These are phyloP conservation scores for Sphaeridia pumilis DNA, from an alignment of 2,888 invertebrate genomes.

Conservation along the genomic window DNA sequence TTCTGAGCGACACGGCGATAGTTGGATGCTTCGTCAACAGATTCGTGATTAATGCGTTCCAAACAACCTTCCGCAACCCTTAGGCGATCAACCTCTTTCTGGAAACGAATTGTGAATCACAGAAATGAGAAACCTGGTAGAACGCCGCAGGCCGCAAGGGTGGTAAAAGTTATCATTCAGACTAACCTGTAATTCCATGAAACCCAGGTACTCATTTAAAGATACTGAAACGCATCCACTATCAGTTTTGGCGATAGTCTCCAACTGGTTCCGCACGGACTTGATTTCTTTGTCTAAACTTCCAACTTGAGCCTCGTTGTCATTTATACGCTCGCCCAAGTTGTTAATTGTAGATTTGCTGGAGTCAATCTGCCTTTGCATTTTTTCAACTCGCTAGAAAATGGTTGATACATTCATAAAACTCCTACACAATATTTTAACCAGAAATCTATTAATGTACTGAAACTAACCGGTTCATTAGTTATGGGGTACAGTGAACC, in stretches of 20 bases:
- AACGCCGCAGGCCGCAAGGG: background rate
- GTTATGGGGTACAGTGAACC: slow-evolving; percentile 3
- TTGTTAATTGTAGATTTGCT: background rate
- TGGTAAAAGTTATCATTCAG: too few relatives aligned
- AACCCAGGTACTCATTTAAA: slow-evolving; percentile 8
- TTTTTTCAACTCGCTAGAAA: slow-evolving; percentile 12
- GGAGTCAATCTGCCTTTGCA: slow-evolving; percentile 12
- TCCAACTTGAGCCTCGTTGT: background rate
- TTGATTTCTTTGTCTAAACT: background rate
- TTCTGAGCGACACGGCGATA: slow-evolving; percentile 4
- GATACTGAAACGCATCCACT: slow-evolving; percentile 6
- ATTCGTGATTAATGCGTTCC: background rate
- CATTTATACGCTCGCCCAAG: background rate
- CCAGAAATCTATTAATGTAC: background rate
- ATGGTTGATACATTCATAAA: slow-evolving; percentile 4
- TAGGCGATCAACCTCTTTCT: slow-evolving; percentile 2
- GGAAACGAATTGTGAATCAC: background rate
- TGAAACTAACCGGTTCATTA: slow-evolving; percentile 8
- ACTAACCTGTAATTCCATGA: slow-evolving; percentile 16
- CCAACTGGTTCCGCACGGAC: slow-evolving; percentile 1
- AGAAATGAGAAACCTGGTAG: background rate
- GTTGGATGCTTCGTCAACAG: slow-evolving; percentile 6
- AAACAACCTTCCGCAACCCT: slow-evolving; percentile 7
- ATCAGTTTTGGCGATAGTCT: slow-evolving; percentile 7
- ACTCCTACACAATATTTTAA: background rate